Percentiles rank a stretch among this genome's conserved stretches.
These are phyloP conservation scores for Sorex fumeus DNA, from an alignment of 2,113 vertebrate species.

Conservation along the genomic window DNA sequence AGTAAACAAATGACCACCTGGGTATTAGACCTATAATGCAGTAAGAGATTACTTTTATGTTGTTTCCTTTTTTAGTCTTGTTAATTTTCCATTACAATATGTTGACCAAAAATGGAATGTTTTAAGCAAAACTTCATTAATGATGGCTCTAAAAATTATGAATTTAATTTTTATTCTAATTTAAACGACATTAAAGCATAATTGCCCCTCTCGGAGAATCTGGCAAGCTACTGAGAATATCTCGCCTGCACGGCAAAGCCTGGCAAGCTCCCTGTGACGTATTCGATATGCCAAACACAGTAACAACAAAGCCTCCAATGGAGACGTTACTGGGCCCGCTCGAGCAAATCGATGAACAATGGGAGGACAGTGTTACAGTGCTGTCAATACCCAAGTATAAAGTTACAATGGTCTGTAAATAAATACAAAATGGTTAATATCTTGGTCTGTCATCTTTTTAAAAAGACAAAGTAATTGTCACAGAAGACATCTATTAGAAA, in stretches of 20 bases:
- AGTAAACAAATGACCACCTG: not conserved
- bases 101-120: slow-evolving; percentile 26
- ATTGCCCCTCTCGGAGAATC: too few relatives aligned
- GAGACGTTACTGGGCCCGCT: too few relatives aligned
- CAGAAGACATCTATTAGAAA: slow-evolving; percentile 89
- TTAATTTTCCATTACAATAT: slow-evolving; percentile 54
- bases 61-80: slow-evolving; percentile 62
- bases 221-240: too few relatives aligned
- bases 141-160: slow-evolving; percentile 61
- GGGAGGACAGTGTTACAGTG: too few relatives aligned
- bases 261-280: too few relatives aligned
- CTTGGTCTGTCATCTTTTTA: slow-evolving; percentile 59
- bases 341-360: too few relatives aligned
- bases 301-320: too few relatives aligned
- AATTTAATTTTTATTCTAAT: slow-evolving; percentile 58
- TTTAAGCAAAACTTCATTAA: slow-evolving; percentile 48
- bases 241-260: too few relatives aligned
- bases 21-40: slow-evolving; percentile 32
- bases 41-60: slow-evolving; percentile 8
- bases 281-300: too few relatives aligned
- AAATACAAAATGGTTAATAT: slow-evolving; percentile 38
- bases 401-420: slow-evolving; percentile 51
- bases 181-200: slow-evolving; percentile 37
- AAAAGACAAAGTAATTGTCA: slow-evolving; percentile 74
- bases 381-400: not conserved